Base-by-base conservation (phyloP, 2,888 invertebrate genomes). In the Gisinianus flammeolus region DNA sequence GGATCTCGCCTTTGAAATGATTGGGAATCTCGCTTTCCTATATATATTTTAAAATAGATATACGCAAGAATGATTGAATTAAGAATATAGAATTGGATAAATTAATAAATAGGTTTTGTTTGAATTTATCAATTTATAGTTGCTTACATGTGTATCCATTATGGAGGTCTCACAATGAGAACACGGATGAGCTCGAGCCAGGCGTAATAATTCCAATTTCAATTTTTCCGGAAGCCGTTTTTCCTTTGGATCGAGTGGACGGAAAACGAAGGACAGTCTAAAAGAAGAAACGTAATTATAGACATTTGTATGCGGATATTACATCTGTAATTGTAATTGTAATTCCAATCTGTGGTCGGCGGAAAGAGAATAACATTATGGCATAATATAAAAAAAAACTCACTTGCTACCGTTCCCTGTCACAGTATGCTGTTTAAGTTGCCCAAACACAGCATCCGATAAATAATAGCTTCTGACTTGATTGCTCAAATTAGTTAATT, bases 361-460 rank as follows among this genome's bases (percentile, higher is more conserved):
- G 52, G 52, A 10, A 10, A 44, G 16, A 8, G 52, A 16, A n/a
- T n/a, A n/a, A n/a, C n/a, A 44, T 44, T 44, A 44, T 44, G 52
- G 16, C 52, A 10, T 44, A 44, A 10, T 10, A 10, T 10, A 10
- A 10, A 44, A 10, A 10, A 44, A 8, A 10, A 16, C 52, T 44
- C 16, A 12, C 10, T n/a, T 6, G 19, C 26, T 12, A 6, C 64
- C 64, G 26, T 22, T 22, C 3, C 26, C 2, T 4, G 64, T 64
- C 64, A 64, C 64, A 24, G 64, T 8, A 64, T 64, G 22, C 4
- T 26, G 3, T 26, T 26, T 28, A 4, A 4, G 8, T 2, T 8
- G 22, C 28, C 64, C 64, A 28, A n/a, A 64, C 5, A 64, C 24
- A 64, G 64, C 26, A 24, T 64, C 64, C 64, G 26, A 24, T 64